Conservation (phyloP, 2,797 vertebrate species). For the Tolypeutes matacus region DNA sequence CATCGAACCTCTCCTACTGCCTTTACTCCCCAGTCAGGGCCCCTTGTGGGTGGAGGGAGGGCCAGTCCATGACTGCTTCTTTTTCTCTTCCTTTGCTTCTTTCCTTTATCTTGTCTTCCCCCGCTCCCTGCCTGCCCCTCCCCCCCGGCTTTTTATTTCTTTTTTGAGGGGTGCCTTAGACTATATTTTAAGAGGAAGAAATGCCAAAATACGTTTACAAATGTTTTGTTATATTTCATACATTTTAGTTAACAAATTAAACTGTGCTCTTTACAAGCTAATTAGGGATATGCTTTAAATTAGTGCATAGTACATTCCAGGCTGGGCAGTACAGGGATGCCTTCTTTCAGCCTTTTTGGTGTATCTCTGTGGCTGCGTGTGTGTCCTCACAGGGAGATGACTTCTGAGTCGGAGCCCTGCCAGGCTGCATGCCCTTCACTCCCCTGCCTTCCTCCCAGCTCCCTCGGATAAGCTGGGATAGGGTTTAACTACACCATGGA, state of each 20-base stretch:
- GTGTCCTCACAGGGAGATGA: too few relatives aligned
- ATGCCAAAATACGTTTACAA: background rate
- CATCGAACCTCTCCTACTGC: background rate
- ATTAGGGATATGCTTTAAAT: background rate
- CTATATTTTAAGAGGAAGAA: conserved; percentile 26
- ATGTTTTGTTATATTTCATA: background rate
- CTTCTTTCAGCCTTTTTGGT: background rate
- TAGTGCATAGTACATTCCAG: background rate
- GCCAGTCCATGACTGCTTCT: background rate
- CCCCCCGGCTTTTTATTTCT: background rate
- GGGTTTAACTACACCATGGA: background rate
- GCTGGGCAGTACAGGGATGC: background rate
- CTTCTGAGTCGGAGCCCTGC: background rate
- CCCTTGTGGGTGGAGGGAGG: background rate
- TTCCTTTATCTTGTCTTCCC: too few relatives aligned
- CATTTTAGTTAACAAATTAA: conserved; percentile 57
- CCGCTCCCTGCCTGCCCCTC: too few relatives aligned
- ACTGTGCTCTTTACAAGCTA: conserved; percentile 35
- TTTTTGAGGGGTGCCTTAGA: background rate
- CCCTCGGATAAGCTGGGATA: background rate
- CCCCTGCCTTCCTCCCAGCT: background rate
- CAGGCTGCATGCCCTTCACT: background rate
- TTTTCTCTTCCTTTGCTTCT: background rate
- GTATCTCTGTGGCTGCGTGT: background rate
- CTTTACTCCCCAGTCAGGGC: background rate